phyloP scores from a whole-genome alignment of 2,797 vertebrate species.

The Hirundo rustica region DNA sequence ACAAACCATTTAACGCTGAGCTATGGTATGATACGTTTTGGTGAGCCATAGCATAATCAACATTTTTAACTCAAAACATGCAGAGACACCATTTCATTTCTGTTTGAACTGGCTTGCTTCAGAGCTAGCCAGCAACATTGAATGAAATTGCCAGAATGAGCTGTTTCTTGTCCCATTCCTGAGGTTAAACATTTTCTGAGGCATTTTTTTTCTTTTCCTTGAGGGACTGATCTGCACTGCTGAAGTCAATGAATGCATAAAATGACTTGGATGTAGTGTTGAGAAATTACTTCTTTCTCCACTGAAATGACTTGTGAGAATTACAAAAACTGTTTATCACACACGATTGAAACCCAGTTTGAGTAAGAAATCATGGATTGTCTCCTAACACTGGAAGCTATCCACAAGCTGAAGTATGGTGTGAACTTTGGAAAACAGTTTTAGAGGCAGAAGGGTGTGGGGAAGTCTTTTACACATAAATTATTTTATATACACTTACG shows the following conservation, averaged over 20 bases:
- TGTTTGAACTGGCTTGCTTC: not conserved
- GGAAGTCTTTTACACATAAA: not conserved
- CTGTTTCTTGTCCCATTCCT: not conserved
- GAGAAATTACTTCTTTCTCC: conserved; percentile 32
- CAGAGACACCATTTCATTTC: not conserved
- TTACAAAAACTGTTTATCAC: not conserved
- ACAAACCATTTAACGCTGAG: not conserved
- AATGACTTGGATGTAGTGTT: not conserved
- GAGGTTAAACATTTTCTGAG: not conserved
- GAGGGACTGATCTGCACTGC: not conserved
- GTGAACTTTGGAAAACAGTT: not conserved
- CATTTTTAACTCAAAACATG: not conserved
- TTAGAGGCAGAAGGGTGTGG: not conserved
- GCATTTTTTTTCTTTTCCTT: not conserved
- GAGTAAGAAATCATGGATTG: not conserved
- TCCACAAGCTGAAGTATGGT: not conserved
- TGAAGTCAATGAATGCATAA: not conserved
- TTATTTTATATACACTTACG: not conserved
- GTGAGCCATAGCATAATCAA: not conserved
- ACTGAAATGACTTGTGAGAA: conserved; percentile 2
- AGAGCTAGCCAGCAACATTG: not conserved
- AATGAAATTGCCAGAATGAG: not conserved
- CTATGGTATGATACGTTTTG: not conserved
- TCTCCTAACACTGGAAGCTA: not conserved
- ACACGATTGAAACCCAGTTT: not conserved